Base-by-base conservation (phyloP, 2,888 invertebrate genomes). In the Euproctis similis region DNA sequence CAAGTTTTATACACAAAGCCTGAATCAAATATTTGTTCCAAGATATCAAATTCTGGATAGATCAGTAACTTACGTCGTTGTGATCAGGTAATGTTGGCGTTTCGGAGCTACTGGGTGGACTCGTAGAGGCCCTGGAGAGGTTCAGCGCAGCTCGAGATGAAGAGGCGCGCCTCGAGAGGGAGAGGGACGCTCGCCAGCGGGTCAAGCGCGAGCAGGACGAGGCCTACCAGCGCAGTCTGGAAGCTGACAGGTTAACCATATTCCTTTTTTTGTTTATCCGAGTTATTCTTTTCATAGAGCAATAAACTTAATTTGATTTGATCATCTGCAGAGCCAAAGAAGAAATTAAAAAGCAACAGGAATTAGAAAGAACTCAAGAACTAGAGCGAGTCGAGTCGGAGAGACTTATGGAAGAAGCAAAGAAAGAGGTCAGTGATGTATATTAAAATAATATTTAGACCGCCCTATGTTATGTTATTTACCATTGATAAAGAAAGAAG, bases 161-260 rank as follows among this genome's bases (percentile, higher is more conserved):
- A 40, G 97, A 97, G 74, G 90, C 92, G 32, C 86, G 88, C 20
- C 90, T 95, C 54, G 97, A 97, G 84, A 88, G 93, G 35, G 96
- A 97, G 70, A 82, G 97, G 31, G 93, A 94, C 42, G 95, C 93
- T 6, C 82, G 97, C 30, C 96, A 97, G 73, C 86, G 88, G 52
- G 95, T 98, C 29, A 96, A 96, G 75, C 87, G 90, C 53, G 97
- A 97, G 71, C 97, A 98, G 81, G 97, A 98, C 81, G 90, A 91
- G 69, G 97, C 97, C 0, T 98, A 96, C 76, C 91, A 95, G 68
- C 91, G 89, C 62, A 97, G 97, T 50, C 86, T 98, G 30, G 92
- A 92, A 60, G 92, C 90, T 0, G 95, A 95, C 72, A 89, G 91
- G 90, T 90, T n/a, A n/a, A n/a, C n/a, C n/a, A n/a, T n/a, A n/a